Evolutionary conservation across 1,140 invertebrate species (phyloP), one percentile per base, ranked within the genome.

Genomic region (Plectrocnemia conspersa): DNA sequence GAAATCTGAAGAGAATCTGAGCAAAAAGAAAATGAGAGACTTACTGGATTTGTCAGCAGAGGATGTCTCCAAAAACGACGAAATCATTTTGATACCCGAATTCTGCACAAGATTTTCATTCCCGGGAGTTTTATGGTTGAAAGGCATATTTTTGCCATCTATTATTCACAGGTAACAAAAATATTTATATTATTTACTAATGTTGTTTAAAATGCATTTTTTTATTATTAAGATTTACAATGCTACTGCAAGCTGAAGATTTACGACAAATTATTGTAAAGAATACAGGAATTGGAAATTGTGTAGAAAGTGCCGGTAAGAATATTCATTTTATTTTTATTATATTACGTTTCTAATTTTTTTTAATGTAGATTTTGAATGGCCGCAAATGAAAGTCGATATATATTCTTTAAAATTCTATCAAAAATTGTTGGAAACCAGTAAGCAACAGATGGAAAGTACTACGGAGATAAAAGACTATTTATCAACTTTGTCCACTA

Each of bases 51-150:
- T 65, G 64, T 32, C 57, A 0, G 63, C 66, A 0, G 24, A 29
- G 1, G 42, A 54, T 15, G 15, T 21, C 2, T 21, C 56, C 0
- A 13, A 10, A 5, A 66, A 67, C 46, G 36, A 55, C 0, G 71
- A 74, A 56, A 55, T 72, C n/a, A n/a, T n/a, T 61, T 77, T 98
- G 9, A 81, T 98, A 29, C 93, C 95, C 0, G 96, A 99, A 72
- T 76, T 98, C 24, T 94, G 93, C 68, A 78, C 82, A 19, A 84
- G 85, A 56, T 88, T 92, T 66, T 82, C 84, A 1, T 94, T 93
- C 68, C 86, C 92, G 0, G 85, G 89, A 1, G 78, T 84, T 5
- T 78, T 97, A 21, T 98, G 94, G 93, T 75, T 92, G 7, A 93
- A 98, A 73, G 84, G 90, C 0, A 84, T 86, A 0, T 81, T 87